A percentile compares a stretch with the other conserved stretches of the same genome.
Conservation (phyloP, 2,888 invertebrate species). For the Anorthoa munda region DNA sequence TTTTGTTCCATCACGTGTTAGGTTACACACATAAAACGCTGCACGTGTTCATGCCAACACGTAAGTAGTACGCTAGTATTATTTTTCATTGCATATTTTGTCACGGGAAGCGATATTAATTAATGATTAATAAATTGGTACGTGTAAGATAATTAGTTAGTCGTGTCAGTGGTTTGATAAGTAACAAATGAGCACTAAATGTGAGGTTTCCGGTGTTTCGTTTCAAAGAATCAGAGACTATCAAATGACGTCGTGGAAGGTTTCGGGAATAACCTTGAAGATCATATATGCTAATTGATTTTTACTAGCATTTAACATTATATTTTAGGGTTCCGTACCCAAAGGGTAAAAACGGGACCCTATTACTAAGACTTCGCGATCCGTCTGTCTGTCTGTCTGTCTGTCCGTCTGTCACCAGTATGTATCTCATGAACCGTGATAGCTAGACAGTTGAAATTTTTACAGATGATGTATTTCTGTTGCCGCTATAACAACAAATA, state of each 20-base stretch:
- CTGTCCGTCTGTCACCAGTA: no score
- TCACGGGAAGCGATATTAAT: conserved; percentile 15
- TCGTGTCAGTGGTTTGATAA: not conserved
- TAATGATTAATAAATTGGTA: conserved; percentile 18
- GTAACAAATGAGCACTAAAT: not conserved
- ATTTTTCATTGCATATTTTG: conserved; percentile 47
- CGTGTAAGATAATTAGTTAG: not conserved
- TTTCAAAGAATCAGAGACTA: not conserved
- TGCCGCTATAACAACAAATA: no score
- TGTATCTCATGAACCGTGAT: no score
- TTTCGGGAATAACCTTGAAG: not conserved
- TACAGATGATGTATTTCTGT: no score
- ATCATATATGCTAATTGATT: not conserved
- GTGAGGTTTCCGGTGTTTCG: not conserved
- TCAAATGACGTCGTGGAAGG: not conserved
- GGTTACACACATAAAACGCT: conserved; percentile 80
- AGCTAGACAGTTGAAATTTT: no score
- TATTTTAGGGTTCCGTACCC: no score
- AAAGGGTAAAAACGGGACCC: no score
- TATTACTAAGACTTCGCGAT: no score
- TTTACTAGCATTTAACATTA: not conserved
- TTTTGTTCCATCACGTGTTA: conserved; percentile 87
- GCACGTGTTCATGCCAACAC: conserved; percentile 80
- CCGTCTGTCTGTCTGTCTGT: no score
- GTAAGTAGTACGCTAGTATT: conserved; percentile 51